A percentile compares a stretch with the other conserved stretches of the same genome.
phyloP scores from a whole-genome alignment of 2,113 vertebrate genomes.

The Tachysurus fulvidraco region DNA sequence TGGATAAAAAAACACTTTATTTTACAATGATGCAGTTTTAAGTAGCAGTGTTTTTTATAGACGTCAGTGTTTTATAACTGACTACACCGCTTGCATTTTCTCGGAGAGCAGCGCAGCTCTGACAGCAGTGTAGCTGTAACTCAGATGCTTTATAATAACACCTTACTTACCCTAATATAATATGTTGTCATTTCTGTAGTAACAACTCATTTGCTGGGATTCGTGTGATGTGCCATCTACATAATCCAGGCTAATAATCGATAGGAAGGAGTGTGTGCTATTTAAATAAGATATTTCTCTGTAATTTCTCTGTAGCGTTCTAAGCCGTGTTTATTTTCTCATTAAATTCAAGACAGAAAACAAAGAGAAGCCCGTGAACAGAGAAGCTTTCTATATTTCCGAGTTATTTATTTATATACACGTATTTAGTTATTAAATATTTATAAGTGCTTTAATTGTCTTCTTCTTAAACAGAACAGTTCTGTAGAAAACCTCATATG shows the following conservation, averaged over 20 bases:
- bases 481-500: no score
- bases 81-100: neutral
- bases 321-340: neutral
- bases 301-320: neutral
- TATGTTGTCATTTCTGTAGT: neutral
- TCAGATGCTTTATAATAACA: neutral
- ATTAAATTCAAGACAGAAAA: neutral
- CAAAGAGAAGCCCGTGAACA: neutral
- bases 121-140: neutral
- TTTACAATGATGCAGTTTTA: neutral
- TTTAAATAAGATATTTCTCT: neutral
- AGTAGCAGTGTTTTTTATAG: neutral
- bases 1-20: slow-evolving; percentile 7
- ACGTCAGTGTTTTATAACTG: neutral
- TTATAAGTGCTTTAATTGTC: neutral
- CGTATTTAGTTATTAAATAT: neutral
- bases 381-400: neutral
- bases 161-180: neutral
- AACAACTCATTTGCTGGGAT: neutral
- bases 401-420: no score
- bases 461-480: neutral
- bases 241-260: neutral
- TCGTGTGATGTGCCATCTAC: neutral
- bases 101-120: neutral
- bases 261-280: neutral